These are phyloP conservation scores for Orientallactaga bullata DNA, from an alignment of 2,113 vertebrate species.

Conservation along the genomic window DNA sequence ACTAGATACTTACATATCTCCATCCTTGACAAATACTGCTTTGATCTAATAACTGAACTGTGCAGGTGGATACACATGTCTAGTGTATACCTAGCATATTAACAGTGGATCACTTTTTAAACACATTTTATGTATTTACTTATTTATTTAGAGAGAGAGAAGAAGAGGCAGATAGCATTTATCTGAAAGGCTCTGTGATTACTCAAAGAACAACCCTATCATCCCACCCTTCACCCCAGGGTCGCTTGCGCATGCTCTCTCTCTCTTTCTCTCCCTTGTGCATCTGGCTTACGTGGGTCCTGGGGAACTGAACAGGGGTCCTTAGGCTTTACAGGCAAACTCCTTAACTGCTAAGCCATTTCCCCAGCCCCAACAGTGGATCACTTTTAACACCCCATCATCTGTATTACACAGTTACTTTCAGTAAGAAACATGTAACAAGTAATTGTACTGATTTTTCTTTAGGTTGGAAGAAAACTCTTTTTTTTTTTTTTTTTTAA, in stretches of 20 bases:
- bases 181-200: slow-evolving; percentile 69
- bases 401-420: neutral
- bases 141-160: too few relatives aligned
- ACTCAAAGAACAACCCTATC: slow-evolving; percentile 45
- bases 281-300: too few relatives aligned
- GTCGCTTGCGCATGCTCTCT: too few relatives aligned
- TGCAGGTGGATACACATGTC: neutral
- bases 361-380: too few relatives aligned
- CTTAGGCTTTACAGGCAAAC: too few relatives aligned
- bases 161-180: too few relatives aligned
- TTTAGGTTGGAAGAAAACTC: slow-evolving; percentile 29
- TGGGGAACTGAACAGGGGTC: too few relatives aligned
- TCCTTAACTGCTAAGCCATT: too few relatives aligned
- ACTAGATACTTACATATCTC: too few relatives aligned
- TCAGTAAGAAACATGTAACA: neutral
- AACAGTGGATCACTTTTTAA: too few relatives aligned
- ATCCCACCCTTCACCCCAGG: neutral
- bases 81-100: too few relatives aligned
- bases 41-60: neutral
- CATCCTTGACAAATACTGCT: neutral
- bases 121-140: too few relatives aligned
- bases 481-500: neutral
- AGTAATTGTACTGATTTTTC: neutral
- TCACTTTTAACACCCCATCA: neutral
- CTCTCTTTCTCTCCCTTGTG: neutral